Conservation (phyloP, 2,888 invertebrate genomes). For the Meta bourneti region DNA sequence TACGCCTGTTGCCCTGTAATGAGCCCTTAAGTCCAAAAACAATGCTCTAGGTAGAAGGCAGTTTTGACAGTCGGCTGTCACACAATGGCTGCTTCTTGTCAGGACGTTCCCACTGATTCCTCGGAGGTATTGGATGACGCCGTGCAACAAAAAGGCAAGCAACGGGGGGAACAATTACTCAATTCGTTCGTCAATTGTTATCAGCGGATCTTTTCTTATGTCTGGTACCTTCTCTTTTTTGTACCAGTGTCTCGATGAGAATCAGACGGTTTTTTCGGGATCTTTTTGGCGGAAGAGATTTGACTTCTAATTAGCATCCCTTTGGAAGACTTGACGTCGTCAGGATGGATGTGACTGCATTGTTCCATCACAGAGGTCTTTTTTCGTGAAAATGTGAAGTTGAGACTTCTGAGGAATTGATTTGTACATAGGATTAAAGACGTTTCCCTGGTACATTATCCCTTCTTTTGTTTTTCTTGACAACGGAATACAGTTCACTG, state of each 20-base stretch:
- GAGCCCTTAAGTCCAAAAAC: conserved; percentile 38
- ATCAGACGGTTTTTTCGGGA: not conserved
- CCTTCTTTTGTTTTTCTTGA: too few relatives aligned
- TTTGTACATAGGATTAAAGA: too few relatives aligned
- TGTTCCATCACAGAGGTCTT: too few relatives aligned
- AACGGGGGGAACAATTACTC: conserved; percentile 42
- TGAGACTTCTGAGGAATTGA: too few relatives aligned
- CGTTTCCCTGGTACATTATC: too few relatives aligned
- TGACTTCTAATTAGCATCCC: too few relatives aligned
- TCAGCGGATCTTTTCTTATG: conserved; percentile 25
- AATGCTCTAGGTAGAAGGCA: conserved; percentile 1
- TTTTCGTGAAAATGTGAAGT: too few relatives aligned
- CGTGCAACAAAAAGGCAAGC: too few relatives aligned
- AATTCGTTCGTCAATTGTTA: conserved; percentile 7
- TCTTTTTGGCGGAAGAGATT: too few relatives aligned
- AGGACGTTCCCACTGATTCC: conserved; percentile 1
- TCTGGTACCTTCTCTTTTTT: conserved; percentile 5
- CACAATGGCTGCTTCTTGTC: conserved; percentile 53
- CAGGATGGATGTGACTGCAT: too few relatives aligned
- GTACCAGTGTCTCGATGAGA: not conserved
- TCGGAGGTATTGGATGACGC: conserved; percentile 40
- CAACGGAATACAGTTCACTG: too few relatives aligned
- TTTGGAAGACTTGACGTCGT: too few relatives aligned
- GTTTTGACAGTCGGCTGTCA: conserved; percentile 54
- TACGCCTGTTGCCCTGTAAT: conserved; percentile 65